Evolutionary conservation across 2,888 invertebrate species (phyloP), one percentile per base, ranked within the genome.

Genomic region (Conchocele bisecta): DNA sequence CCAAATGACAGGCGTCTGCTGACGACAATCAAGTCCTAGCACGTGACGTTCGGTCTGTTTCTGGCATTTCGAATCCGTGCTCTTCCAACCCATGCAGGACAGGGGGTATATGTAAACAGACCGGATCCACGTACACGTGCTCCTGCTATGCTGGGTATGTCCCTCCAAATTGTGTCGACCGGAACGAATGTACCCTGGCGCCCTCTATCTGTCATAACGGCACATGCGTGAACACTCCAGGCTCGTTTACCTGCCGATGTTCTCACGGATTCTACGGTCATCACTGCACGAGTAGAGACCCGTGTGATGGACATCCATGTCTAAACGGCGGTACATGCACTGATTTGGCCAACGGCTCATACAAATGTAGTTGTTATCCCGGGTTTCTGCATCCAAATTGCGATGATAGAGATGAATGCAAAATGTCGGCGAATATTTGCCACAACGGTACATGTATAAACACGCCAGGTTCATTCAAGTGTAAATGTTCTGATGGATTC

Each of bases 321-420:
- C n/a, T 46, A 20, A 46, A 46, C 28, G 46, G 46, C 3, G 46
- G 46, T 11, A 46, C 46, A 7, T 46, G 46, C 26, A 42, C 22
- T 46, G 24, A 13, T 17, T 13, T 6, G 3, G 15, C 11, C 24
- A 20, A 13, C 5, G 24, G 24, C 46, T 46, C 46, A 7, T 46
- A 46, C 17, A 53, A 22, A 31, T 61, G 51, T 31, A 35, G 33
- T n/a, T 61, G 61, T n/a, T 61, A 53, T 42, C n/a, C 31, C 17
- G 61, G 61, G 3, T 61, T 51, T 29, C 20, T 61, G 17, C n/a
- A 41, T n/a, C 31, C 61, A 20, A 37, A 61, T 22, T 61, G 61
- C 24, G 33, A 28, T 17, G 61, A 61, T 28, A 61, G 41, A 29
- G 31, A 61, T 13, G 48, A 48, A 48, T 48, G 48, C 28, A 29